phyloP scores from a whole-genome alignment of 2,797 vertebrate genomes.

The Coregonus suidteri region DNA sequence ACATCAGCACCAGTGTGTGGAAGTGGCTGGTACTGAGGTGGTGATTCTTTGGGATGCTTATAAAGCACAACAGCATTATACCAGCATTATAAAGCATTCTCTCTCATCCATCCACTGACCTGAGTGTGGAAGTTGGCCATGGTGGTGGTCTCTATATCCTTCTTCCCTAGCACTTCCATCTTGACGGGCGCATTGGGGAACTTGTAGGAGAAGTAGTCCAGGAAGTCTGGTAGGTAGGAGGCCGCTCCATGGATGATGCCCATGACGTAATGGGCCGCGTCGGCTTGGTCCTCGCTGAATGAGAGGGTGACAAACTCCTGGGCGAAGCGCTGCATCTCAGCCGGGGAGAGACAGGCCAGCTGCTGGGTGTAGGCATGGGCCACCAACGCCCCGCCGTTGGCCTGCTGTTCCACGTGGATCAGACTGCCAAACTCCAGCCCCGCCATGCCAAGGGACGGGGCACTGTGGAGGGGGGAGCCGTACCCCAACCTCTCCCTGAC shows the following conservation, averaged over 20 bases:
- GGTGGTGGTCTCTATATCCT: slow-evolving; percentile 98
- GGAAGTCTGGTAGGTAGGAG: slow-evolving; percentile 97
- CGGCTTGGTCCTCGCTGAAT: slow-evolving; percentile 88
- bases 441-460: slow-evolving; percentile 72
- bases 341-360: slow-evolving; percentile 85
- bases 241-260: slow-evolving; percentile 97
- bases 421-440: slow-evolving; percentile 89
- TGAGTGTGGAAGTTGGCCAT: slow-evolving; percentile 98
- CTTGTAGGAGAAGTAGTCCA: slow-evolving; percentile 98
- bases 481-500: slow-evolving; percentile 63
- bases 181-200: slow-evolving; percentile 97
- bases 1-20: not conserved
- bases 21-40: not conserved
- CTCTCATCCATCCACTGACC: slow-evolving; percentile 67
- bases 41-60: not conserved
- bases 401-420: slow-evolving; percentile 96
- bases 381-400: slow-evolving; percentile 94
- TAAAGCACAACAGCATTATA: not conserved
- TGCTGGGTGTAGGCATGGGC: slow-evolving; percentile 91
- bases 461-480: slow-evolving; percentile 61
- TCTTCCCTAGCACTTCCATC: slow-evolving; percentile 99
- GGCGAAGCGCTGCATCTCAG: slow-evolving; percentile 90
- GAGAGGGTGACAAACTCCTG: slow-evolving; percentile 91
- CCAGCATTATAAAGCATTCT: not conserved
- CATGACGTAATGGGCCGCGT: slow-evolving; percentile 93